These are phyloP conservation scores for Mustelus asterias DNA, from an alignment of 2,113 vertebrate species.

Conservation along the genomic window DNA sequence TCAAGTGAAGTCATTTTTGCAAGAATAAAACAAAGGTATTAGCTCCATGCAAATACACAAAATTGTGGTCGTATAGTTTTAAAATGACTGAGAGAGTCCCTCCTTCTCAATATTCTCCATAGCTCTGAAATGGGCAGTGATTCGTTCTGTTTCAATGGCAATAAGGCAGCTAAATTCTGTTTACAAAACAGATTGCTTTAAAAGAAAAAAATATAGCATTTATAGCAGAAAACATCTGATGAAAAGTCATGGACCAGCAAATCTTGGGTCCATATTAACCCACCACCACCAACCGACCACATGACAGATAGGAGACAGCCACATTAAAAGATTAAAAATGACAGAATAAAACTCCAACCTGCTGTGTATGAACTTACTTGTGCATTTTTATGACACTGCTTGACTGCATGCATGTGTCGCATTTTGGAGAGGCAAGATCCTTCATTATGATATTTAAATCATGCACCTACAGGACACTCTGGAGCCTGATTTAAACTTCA, in stretches of 20 bases:
- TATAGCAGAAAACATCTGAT: background rate
- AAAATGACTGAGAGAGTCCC: background rate
- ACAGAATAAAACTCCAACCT: background rate
- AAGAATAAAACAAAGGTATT: background rate
- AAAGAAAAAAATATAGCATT: background rate
- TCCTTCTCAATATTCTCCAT: background rate
- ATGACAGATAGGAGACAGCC: no score
- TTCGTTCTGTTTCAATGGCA: background rate
- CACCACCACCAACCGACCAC: no score
- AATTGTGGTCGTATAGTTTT: background rate
- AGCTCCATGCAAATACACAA: background rate
- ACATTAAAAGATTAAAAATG: background rate
- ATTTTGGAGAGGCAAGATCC: background rate
- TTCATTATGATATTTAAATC: background rate
- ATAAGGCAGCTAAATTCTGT: background rate
- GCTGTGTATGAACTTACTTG: background rate
- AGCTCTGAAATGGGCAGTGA: background rate
- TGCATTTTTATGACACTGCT: background rate
- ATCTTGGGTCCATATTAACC: background rate
- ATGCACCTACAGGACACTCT: background rate
- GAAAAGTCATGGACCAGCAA: background rate
- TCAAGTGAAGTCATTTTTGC: background rate
- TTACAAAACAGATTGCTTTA: background rate
- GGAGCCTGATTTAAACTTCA: background rate
- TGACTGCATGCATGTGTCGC: background rate